phyloP scores from a whole-genome alignment of 2,113 vertebrate genomes.

The Hepsetus odoe region DNA sequence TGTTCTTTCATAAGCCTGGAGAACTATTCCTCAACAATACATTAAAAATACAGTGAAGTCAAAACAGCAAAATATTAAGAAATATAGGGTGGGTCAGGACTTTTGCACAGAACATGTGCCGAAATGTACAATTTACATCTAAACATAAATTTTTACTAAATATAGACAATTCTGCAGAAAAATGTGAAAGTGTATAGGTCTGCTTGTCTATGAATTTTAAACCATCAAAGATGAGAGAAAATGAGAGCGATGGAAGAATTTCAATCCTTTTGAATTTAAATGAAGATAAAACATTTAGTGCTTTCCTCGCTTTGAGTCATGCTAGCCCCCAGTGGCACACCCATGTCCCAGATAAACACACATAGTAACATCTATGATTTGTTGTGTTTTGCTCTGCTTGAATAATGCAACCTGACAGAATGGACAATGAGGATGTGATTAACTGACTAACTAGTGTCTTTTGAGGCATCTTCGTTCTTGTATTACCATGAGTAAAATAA shows the following conservation, averaged over 20 bases:
- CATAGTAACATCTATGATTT: conserved; percentile 1
- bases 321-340: neutral
- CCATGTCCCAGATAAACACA: conserved; percentile 14
- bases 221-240: neutral
- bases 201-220: neutral
- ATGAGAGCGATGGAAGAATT: conserved; percentile 9
- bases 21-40: no score
- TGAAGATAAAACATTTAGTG: conserved; percentile 44
- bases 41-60: no score
- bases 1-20: no score
- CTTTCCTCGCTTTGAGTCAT: conserved; percentile 39
- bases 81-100: no score
- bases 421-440: neutral
- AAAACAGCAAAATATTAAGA: no score
- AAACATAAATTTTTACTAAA: no score
- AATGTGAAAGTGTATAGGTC: no score
- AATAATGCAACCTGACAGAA: conserved; percentile 20
- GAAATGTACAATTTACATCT: no score
- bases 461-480: neutral
- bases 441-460: neutral
- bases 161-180: no score
- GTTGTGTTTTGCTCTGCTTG: conserved; percentile 14
- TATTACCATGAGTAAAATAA: neutral
- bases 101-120: no score
- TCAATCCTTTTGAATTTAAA: conserved; percentile 33